Evolutionary conservation across 2,888 invertebrate species (phyloP).

Genomic region (Drosophila kokeensis): DNA sequence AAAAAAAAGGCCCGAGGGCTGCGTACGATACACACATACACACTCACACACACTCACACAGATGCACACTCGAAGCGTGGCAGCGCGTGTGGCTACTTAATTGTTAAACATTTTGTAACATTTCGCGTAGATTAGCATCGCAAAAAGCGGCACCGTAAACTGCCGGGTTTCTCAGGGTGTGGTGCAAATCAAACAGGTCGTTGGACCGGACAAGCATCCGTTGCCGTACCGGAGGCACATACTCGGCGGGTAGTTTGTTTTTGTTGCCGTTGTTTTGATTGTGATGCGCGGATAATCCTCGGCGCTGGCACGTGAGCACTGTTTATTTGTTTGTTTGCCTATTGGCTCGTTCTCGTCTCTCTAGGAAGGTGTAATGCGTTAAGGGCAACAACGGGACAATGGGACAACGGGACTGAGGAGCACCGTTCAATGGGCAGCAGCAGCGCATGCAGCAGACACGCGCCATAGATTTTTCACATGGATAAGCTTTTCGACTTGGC

Average conservation of each 20-base stretch:
- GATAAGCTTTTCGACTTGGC: conserved; percentile 66
- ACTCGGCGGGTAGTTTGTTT: conserved; percentile 69
- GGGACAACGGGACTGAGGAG: conserved; percentile 2
- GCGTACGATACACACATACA: conserved; percentile 6
- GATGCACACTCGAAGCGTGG: conserved; percentile 64
- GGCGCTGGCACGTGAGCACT: conserved; percentile 73
- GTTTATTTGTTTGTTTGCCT: conserved; percentile 67
- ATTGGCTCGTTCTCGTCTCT: conserved; percentile 46
- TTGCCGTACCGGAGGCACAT: conserved; percentile 22
- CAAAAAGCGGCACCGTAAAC: conserved; percentile 58
- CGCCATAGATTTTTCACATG: conserved; percentile 79
- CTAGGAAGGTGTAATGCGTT: conserved; percentile 73
- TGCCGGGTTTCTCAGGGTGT: conserved; percentile 25
- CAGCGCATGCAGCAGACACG: conserved; percentile 68
- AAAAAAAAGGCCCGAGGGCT: conserved; percentile 48
- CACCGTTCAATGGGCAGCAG: conserved; percentile 33
- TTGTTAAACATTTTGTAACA: conserved; percentile 85
- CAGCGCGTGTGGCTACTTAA: conserved; percentile 84
- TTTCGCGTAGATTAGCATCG: conserved; percentile 83
- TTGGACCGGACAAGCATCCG: conserved; percentile 34
- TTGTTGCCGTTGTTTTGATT: conserved; percentile 79
- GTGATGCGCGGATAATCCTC: conserved; percentile 80
- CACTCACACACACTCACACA: not conserved
- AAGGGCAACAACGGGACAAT: conserved; percentile 52
- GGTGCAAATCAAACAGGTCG: conserved; percentile 74